These are phyloP conservation scores for Bombus fervidus DNA, from an alignment of 1,140 invertebrate species.

Conservation along the genomic window DNA sequence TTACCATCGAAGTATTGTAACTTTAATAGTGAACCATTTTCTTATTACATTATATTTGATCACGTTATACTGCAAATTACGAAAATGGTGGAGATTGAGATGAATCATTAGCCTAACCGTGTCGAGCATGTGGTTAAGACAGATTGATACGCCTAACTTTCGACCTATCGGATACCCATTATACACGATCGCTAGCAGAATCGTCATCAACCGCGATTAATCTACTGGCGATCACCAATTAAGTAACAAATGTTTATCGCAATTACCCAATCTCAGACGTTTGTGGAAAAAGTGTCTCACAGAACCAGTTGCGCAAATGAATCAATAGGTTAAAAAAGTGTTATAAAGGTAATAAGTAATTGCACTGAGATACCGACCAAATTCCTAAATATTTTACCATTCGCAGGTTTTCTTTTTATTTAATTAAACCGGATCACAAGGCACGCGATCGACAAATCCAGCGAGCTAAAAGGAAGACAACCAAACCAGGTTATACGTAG, in stretches of 20 bases:
- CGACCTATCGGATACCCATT: slow-evolving; percentile 56
- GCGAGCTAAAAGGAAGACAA: not conserved
- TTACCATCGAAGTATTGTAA: too few species aligned
- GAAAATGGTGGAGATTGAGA: slow-evolving; percentile 14
- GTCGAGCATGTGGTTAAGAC: slow-evolving; percentile 44
- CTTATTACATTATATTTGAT: too few species aligned
- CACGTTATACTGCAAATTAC: not conserved
- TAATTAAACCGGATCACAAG: not conserved
- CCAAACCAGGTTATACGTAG: too few species aligned
- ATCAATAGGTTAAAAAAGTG: too few species aligned
- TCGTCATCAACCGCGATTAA: slow-evolving; percentile 43
- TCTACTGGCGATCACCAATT: slow-evolving; percentile 32
- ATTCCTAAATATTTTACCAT: not conserved
- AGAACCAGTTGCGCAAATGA: not conserved
- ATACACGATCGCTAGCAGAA: slow-evolving; percentile 46
- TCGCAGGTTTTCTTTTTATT: not conserved
- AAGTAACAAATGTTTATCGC: slow-evolving; percentile 25
- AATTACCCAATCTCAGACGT: not conserved
- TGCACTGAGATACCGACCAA: too few species aligned
- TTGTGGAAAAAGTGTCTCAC: not conserved
- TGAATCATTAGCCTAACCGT: slow-evolving; percentile 35
- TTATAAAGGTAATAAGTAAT: too few species aligned
- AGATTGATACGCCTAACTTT: slow-evolving; percentile 58
- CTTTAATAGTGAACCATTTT: too few species aligned
- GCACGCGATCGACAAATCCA: not conserved